These are phyloP conservation scores for Hipposideros larvatus DNA, from an alignment of 2,797 vertebrate genomes.

Conservation along the genomic window DNA sequence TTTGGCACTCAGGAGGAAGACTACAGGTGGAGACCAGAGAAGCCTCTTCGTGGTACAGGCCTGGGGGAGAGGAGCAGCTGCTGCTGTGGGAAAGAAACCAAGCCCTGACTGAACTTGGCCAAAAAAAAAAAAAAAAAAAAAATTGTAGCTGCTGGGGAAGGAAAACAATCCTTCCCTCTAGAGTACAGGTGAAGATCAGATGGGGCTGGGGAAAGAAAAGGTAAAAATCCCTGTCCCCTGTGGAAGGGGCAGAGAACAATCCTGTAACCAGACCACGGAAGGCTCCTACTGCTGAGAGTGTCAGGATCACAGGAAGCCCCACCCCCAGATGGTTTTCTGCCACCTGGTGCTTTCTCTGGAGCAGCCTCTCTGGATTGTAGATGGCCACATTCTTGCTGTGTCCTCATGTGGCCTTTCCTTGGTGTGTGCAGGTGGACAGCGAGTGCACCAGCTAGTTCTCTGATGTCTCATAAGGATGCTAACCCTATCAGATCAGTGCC, in stretches of 20 bases:
- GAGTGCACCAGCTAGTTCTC: background rate
- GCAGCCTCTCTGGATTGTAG: background rate
- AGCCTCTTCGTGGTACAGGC: background rate
- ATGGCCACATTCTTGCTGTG: background rate
- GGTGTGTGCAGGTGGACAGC: background rate
- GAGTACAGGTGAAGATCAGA: background rate
- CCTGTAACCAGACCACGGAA: background rate
- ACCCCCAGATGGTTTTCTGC: background rate
- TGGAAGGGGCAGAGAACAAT: background rate
- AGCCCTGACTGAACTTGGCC: background rate
- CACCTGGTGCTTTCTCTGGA: background rate
- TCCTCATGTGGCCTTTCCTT: background rate
- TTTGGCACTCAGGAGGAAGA: rapidly evolving
- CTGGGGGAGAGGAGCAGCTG: background rate
- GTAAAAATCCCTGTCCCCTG: background rate
- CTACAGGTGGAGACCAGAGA: background rate
- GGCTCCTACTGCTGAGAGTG: background rate
- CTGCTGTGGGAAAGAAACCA: background rate
- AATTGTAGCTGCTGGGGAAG: background rate
- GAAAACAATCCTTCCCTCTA: background rate
- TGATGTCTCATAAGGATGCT: background rate
- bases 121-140: background rate
- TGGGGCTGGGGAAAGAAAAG: background rate
- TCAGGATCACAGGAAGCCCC: background rate
- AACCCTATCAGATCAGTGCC: background rate